phyloP scores from a whole-genome alignment of 2,888 invertebrate species.

The Tolmerus cingulatus region DNA sequence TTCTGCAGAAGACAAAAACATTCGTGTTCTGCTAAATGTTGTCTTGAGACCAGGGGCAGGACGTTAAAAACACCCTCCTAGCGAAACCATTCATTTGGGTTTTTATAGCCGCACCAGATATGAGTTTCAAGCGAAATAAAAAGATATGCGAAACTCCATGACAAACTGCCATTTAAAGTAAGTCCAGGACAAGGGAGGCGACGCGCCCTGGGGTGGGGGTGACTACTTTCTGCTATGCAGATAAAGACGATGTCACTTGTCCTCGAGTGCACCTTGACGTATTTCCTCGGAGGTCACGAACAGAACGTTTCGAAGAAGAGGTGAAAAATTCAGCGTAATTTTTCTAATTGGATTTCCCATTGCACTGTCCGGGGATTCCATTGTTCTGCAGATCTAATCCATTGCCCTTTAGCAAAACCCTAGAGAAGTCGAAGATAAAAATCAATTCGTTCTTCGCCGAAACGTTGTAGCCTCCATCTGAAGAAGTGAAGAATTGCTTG shows the following conservation, averaged over 20 bases:
- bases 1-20: constrained; percentile 41
- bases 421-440: neutral
- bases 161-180: constrained; percentile 27
- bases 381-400: neutral
- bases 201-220: neutral
- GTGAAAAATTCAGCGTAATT: neutral
- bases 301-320: neutral
- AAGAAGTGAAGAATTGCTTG: constrained; percentile 12
- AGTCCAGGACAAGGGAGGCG: neutral
- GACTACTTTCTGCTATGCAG: neutral
- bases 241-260: constrained; percentile 1
- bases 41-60: neutral
- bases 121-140: constrained; percentile 11
- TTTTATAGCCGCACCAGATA: constrained; percentile 23
- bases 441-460: neutral
- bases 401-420: neutral
- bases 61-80: constrained; percentile 1
- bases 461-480: neutral
- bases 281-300: neutral
- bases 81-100: neutral
- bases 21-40: constrained; percentile 17
- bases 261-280: neutral
- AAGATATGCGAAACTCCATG: constrained; percentile 29
- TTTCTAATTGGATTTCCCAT: constrained; percentile 24
- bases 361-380: neutral